These are phyloP conservation scores for Erebia aethiops DNA, from an alignment of 2,888 invertebrate species.

Conservation along the genomic window DNA sequence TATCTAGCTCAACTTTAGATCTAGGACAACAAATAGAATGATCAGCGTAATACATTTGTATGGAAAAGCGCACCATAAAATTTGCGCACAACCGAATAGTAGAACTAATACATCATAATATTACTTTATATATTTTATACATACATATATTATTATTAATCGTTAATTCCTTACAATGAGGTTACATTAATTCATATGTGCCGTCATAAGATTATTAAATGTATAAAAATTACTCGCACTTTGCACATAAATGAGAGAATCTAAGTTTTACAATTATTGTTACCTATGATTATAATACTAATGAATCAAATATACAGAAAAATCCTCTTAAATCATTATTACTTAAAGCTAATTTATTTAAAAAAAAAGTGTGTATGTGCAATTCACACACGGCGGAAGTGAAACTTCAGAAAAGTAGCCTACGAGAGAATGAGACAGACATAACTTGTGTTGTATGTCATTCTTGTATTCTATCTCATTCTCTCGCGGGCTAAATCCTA, in stretches of 20 bases:
- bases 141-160: constrained; percentile 32
- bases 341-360: background rate
- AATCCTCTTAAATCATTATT: background rate
- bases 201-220: constrained; percentile 20
- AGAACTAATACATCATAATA: constrained; percentile 25
- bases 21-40: no score
- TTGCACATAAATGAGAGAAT: background rate
- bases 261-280: background rate
- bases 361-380: background rate
- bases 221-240: background rate
- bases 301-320: background rate
- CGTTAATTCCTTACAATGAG: constrained; percentile 46
- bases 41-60: no score
- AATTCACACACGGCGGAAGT: no score
- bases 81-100: background rate
- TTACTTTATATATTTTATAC: background rate
- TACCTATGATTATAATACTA: background rate
- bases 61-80: background rate
- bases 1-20: no score
- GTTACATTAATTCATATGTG: constrained; percentile 40
- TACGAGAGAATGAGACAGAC: no score
- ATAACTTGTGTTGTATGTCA: no score
- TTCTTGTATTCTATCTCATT: no score
- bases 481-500: no score
- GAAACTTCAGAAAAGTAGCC: no score